A percentile compares a stretch with the other conserved stretches of the same genome.
Conservation (phyloP, 2,797 vertebrate species). For the Diceros bicornis region DNA sequence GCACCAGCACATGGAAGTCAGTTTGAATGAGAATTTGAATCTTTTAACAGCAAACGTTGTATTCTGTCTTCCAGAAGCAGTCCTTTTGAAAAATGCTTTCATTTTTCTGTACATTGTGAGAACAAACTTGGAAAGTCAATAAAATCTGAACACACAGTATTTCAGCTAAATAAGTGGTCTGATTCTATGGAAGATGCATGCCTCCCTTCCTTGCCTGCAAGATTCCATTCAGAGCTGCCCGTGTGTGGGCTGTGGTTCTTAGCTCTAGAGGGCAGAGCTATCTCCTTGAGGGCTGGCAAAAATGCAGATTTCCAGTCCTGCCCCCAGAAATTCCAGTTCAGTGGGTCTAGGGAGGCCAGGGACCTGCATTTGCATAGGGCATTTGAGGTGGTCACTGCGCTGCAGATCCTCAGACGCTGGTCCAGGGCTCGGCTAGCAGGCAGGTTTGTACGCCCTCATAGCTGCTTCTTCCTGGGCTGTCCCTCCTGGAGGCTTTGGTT, state of each 20-base stretch:
- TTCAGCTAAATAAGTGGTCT: not conserved
- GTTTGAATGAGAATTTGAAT: conserved; percentile 19
- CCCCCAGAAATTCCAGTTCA: not conserved
- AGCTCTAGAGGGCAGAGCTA: not conserved
- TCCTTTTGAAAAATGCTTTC: not conserved
- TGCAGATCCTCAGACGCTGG: not conserved
- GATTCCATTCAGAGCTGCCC: not conserved
- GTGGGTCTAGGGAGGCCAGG: not conserved
- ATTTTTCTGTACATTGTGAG: not conserved
- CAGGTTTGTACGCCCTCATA: not conserved
- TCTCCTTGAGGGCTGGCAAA: not conserved
- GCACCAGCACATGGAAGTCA: not conserved
- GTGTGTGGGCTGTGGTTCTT: not conserved
- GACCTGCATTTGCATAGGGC: not conserved
- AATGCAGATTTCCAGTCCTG: not conserved
- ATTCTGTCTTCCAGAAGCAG: not conserved
- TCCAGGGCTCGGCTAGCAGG: too few species aligned
- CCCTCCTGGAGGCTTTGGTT: not conserved
- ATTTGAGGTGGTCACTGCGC: not conserved
- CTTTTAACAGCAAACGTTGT: not conserved
- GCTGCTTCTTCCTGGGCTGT: not conserved
- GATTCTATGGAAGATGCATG: not conserved
- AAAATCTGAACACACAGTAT: not conserved
- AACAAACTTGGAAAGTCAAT: not conserved
- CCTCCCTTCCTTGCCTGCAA: not conserved